A percentile compares a stretch with the other conserved stretches of the same genome.
These are phyloP conservation scores for Metellina segmentata DNA, from an alignment of 2,888 invertebrate genomes.

Conservation along the genomic window DNA sequence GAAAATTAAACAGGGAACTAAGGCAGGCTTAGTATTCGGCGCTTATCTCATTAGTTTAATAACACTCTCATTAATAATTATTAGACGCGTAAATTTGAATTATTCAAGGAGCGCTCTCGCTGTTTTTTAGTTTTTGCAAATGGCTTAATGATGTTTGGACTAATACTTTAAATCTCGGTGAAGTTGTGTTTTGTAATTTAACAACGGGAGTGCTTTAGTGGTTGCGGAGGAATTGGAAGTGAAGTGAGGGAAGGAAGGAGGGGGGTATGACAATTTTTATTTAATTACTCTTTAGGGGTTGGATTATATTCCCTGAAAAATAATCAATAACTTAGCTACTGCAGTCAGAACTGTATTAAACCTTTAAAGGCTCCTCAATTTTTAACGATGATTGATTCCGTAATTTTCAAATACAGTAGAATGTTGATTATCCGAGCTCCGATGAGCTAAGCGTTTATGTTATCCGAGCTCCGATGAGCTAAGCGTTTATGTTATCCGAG, in stretches of 20 bases:
- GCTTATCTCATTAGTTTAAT: constrained; percentile 63
- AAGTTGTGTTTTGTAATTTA: neutral
- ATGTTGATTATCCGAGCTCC: too few relatives aligned
- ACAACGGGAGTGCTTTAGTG: neutral
- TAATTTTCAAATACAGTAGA: too few relatives aligned
- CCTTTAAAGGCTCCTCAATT: too few relatives aligned
- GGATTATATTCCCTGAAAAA: too few relatives aligned
- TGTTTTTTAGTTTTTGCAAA: neutral
- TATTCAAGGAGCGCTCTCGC: constrained; percentile 22
- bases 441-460: too few relatives aligned
- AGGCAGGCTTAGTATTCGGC: neutral
- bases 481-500: too few relatives aligned
- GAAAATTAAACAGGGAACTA: constrained; percentile 37
- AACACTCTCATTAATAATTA: constrained; percentile 65
- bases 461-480: too few relatives aligned
- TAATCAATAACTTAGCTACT: too few relatives aligned
- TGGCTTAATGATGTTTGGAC: neutral
- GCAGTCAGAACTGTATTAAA: too few relatives aligned
- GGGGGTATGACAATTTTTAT: neutral
- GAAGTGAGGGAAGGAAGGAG: neutral
- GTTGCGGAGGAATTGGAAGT: neutral
- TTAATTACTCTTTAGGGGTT: too few relatives aligned
- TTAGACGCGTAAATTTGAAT: constrained; percentile 38
- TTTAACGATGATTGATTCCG: too few relatives aligned
- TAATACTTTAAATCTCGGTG: constrained; percentile 12